Conservation (phyloP, 2,113 vertebrate genomes). For the Bujurquina vittata region DNA sequence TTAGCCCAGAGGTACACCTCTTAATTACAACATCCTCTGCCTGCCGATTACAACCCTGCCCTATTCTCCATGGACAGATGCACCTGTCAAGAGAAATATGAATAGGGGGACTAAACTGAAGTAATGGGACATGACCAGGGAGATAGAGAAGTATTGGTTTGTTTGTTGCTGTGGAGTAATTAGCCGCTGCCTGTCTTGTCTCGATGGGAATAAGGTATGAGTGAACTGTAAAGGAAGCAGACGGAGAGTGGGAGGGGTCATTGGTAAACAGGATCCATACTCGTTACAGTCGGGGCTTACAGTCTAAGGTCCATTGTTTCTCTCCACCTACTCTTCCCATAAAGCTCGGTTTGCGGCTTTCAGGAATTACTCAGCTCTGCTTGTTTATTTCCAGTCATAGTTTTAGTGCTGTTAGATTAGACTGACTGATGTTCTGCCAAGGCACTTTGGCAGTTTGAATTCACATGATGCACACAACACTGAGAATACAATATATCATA, state of each 20-base stretch:
- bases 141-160: slow-evolving; percentile 67
- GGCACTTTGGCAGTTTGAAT: slow-evolving; percentile 24
- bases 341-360: slow-evolving; percentile 23
- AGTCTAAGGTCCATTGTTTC: slow-evolving; percentile 10
- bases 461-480: slow-evolving; percentile 9
- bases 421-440: slow-evolving; percentile 36
- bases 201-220: slow-evolving; percentile 45
- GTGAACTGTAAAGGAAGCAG: slow-evolving; percentile 20
- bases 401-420: slow-evolving; percentile 36
- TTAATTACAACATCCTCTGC: slow-evolving; percentile 69
- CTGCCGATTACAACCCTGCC: slow-evolving; percentile 61
- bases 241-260: slow-evolving; percentile 26
- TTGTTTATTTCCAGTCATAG: slow-evolving; percentile 36
- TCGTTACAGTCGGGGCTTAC: slow-evolving; percentile 24
- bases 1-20: slow-evolving; percentile 60
- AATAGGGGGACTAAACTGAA: slow-evolving; percentile 60
- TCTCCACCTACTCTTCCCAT: slow-evolving; percentile 2
- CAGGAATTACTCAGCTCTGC: slow-evolving; percentile 17
- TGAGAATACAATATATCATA: slow-evolving; percentile 9
- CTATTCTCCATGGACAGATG: slow-evolving; percentile 73
- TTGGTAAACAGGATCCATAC: slow-evolving; percentile 46
- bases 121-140: slow-evolving; percentile 76
- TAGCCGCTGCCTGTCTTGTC: slow-evolving; percentile 58
- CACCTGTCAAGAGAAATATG: slow-evolving; percentile 75
- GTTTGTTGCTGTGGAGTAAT: slow-evolving; percentile 70